Evolutionary conservation across 2,888 invertebrate genomes (phyloP).

Genomic region (Pantelozetes paolii): DNA sequence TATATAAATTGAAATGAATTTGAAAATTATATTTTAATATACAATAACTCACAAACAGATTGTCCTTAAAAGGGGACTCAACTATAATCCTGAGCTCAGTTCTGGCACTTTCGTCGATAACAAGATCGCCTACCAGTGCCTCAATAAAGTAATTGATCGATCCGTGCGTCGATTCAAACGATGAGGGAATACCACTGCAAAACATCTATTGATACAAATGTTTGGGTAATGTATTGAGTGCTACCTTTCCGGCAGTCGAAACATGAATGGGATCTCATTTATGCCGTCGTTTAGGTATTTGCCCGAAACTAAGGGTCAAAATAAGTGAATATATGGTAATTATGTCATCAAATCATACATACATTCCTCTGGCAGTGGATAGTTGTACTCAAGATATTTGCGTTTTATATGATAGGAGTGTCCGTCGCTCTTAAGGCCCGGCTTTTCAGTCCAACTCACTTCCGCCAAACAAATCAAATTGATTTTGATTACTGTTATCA

Average conservation of each 20-base stretch:
- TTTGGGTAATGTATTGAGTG: background rate
- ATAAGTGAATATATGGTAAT: background rate
- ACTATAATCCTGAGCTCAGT: slow-evolving; percentile 18
- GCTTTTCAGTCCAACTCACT: slow-evolving; percentile 33
- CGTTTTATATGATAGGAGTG: slow-evolving; percentile 31
- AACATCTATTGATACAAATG: background rate
- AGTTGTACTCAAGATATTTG: slow-evolving; percentile 23
- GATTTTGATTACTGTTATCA: background rate
- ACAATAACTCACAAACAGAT: slow-evolving; percentile 33
- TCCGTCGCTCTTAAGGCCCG: slow-evolving; percentile 36
- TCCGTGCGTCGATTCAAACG: slow-evolving; percentile 34
- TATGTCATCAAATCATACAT: background rate
- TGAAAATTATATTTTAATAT: too few species aligned
- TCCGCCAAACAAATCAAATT: slow-evolving; percentile 21
- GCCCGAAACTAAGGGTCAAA: background rate
- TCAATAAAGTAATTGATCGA: slow-evolving; percentile 36
- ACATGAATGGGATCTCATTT: slow-evolving; percentile 40
- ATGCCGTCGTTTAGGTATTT: slow-evolving; percentile 13
- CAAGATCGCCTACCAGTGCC: slow-evolving; percentile 12
- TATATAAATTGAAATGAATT: slow-evolving; percentile 32
- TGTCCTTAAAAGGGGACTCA: slow-evolving; percentile 24
- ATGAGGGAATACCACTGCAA: slow-evolving; percentile 27
- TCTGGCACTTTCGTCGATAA: background rate
- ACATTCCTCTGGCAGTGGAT: slow-evolving; percentile 15
- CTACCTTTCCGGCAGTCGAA: slow-evolving; percentile 37